A percentile compares a stretch with the other conserved stretches of the same genome.
phyloP scores from a whole-genome alignment of 2,888 invertebrate genomes.

The Spicauda simplicius region DNA sequence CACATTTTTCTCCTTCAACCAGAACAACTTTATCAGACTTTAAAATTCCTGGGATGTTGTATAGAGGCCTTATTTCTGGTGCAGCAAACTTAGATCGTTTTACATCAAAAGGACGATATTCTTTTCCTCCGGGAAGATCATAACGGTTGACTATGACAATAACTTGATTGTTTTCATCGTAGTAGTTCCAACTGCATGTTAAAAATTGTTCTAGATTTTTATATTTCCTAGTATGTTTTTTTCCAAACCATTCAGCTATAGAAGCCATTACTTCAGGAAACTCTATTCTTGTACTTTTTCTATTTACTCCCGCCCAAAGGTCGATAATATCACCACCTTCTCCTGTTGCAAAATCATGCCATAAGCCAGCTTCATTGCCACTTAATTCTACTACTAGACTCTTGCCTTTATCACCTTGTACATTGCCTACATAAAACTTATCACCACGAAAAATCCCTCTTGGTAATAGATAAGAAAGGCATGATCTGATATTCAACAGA shows the following conservation, averaged over 20 bases:
- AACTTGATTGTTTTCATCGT: conserved; percentile 12
- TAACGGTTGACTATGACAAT: conserved; percentile 17
- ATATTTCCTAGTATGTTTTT: background rate
- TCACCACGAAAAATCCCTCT: conserved; percentile 31
- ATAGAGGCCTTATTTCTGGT: conserved; percentile 23
- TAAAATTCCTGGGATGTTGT: conserved; percentile 19
- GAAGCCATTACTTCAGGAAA: conserved; percentile 14
- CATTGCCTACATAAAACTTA: conserved; percentile 19
- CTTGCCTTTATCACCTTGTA: conserved; percentile 23
- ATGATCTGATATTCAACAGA: conserved; percentile 18
- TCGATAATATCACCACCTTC: conserved; percentile 26
- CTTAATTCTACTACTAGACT: conserved; percentile 24
- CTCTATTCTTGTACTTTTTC: conserved; percentile 8
- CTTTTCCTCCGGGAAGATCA: conserved; percentile 3
- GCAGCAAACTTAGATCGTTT: conserved; percentile 10
- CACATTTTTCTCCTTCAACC: conserved; percentile 28
- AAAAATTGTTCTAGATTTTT: no score
- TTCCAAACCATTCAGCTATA: conserved; percentile 7
- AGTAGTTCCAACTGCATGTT: conserved; percentile 4
- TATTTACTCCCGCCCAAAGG: conserved; percentile 15
- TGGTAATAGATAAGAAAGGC: conserved; percentile 26
- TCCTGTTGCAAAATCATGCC: conserved; percentile 25
- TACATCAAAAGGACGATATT: conserved; percentile 16
- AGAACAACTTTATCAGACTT: conserved; percentile 22
- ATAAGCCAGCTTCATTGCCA: conserved; percentile 19